Conservation (phyloP, 2,113 vertebrate species). For the Thamnophis sirtalis region DNA sequence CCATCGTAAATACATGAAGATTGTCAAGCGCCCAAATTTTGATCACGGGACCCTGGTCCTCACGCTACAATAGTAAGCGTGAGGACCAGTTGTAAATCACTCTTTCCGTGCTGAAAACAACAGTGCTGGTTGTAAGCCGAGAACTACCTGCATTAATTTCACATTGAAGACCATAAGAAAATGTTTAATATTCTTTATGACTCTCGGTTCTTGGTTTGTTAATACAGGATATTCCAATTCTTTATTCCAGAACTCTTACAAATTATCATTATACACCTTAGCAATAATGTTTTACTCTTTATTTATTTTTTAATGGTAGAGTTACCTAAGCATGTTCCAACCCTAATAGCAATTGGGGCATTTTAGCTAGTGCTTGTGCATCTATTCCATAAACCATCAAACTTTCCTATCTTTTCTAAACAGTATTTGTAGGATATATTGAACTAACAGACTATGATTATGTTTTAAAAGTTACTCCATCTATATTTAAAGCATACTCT, state of each 20-base stretch:
- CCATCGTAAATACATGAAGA: too few species aligned
- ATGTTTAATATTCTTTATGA: background rate
- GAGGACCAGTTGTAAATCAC: too few species aligned
- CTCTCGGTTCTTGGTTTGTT: background rate
- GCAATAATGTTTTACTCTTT: background rate
- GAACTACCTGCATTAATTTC: too few species aligned
- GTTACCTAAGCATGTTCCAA: background rate
- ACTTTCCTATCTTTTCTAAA: too few species aligned
- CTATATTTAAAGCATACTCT: too few species aligned
- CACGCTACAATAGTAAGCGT: too few species aligned
- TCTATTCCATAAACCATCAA: background rate
- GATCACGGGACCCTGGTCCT: too few species aligned
- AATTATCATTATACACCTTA: background rate
- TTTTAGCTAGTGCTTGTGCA: background rate
- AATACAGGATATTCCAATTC: background rate
- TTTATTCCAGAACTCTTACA: background rate
- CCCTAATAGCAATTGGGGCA: background rate
- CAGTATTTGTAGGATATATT: background rate
- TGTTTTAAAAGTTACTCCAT: too few species aligned
- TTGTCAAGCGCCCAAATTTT: too few species aligned
- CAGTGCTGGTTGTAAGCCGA: too few species aligned
- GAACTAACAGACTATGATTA: background rate
- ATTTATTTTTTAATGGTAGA: background rate
- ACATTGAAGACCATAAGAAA: too few species aligned
- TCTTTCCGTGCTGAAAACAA: too few species aligned